These are phyloP conservation scores for Canis aureus DNA, from an alignment of 2,113 vertebrate genomes.

Conservation along the genomic window DNA sequence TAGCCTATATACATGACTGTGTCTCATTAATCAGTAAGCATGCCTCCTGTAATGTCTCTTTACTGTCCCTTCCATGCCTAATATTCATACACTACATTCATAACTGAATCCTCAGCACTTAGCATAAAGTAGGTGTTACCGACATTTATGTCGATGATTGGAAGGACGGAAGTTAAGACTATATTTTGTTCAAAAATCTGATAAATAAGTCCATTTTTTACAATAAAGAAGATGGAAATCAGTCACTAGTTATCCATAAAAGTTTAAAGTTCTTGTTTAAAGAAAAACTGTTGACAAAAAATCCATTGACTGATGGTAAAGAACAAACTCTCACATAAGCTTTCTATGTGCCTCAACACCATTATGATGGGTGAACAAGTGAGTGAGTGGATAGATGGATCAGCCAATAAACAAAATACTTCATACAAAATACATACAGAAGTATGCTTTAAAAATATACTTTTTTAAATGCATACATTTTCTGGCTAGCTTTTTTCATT, in stretches of 20 bases:
- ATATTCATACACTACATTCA: not conserved
- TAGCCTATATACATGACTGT: not conserved
- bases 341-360: not conserved
- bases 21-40: not conserved
- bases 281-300: not conserved
- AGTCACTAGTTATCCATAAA: not conserved
- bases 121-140: not conserved
- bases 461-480: constrained; percentile 24
- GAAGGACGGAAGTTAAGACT: constrained; percentile 7
- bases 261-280: constrained; percentile 27
- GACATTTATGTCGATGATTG: not conserved
- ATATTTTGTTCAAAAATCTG: not conserved
- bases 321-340: not conserved
- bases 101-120: not conserved
- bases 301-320: not conserved
- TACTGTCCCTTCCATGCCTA: not conserved
- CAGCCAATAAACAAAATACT: not conserved
- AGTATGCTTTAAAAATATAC: not conserved
- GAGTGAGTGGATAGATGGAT: not conserved
- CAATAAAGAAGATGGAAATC: constrained; percentile 24
- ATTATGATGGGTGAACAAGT: not conserved
- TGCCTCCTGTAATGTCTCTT: not conserved
- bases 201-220: constrained; percentile 45
- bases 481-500: not conserved
- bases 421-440: not conserved